A percentile compares a stretch with the other conserved stretches of the same genome.
phyloP scores from a whole-genome alignment of 2,888 invertebrate genomes.

The Apomyelois bistriatella region DNA sequence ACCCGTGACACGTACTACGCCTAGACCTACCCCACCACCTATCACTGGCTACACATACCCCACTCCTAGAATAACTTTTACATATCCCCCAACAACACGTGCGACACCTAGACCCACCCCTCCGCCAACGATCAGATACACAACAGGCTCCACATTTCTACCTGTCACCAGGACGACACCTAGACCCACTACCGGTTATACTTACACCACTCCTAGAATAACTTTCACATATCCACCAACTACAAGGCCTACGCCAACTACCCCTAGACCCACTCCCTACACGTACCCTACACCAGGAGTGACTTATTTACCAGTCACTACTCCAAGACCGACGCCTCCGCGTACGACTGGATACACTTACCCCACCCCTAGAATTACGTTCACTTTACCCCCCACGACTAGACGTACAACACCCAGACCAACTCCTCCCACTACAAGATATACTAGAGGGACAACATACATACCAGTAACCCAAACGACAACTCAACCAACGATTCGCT shows the following conservation, averaged over 20 bases:
- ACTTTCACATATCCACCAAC: constrained; percentile 22
- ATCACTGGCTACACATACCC: constrained; percentile 19
- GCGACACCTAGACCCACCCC: constrained; percentile 26
- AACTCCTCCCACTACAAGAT: constrained; percentile 15
- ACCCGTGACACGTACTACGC: constrained; percentile 13
- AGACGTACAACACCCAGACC: constrained; percentile 12
- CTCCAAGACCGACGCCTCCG: constrained; percentile 2
- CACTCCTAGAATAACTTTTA: constrained; percentile 28
- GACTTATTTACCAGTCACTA: background rate
- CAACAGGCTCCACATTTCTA: background rate
- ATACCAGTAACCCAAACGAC: background rate
- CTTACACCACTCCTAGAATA: background rate
- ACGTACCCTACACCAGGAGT: constrained; percentile 3
- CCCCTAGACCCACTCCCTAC: constrained; percentile 7
- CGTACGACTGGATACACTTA: constrained; percentile 14
- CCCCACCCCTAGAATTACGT: background rate
- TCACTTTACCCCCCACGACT: background rate
- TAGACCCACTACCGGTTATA: constrained; percentile 11
- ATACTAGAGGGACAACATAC: background rate
- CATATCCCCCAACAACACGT: constrained; percentile 15
- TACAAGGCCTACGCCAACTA: background rate
- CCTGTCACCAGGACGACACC: constrained; percentile 11
- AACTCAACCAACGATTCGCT: constrained; percentile 40
- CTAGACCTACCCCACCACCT: constrained; percentile 7
- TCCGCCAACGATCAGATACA: constrained; percentile 11